Evolutionary conservation across 2,888 invertebrate genomes (phyloP).

Genomic region (Oligia fasciuncula): DNA sequence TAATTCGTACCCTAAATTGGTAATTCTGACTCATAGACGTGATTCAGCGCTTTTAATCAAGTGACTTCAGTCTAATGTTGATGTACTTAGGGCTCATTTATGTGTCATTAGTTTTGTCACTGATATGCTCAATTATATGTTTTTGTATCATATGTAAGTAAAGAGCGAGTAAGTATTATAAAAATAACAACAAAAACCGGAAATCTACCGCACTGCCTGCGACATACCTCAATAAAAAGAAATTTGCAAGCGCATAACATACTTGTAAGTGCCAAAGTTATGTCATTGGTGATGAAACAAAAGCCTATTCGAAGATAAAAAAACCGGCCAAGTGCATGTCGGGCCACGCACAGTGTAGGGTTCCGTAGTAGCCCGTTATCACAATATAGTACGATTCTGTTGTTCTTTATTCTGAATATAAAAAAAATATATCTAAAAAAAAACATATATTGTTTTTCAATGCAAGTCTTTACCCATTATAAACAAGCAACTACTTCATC

Average conservation of each 20-base stretch:
- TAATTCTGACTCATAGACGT: conserved; percentile 46
- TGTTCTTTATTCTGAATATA: too few species aligned
- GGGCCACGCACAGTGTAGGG: too few species aligned
- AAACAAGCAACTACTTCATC: too few species aligned
- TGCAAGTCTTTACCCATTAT: too few species aligned
- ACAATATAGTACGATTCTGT: too few species aligned
- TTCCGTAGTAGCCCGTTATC: too few species aligned
- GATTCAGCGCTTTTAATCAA: conserved; percentile 37
- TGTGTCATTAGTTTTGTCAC: conserved; percentile 12
- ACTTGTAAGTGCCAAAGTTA: conserved; percentile 53
- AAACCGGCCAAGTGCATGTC: too few species aligned
- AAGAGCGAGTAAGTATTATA: background rate
- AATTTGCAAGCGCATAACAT: conserved; percentile 52
- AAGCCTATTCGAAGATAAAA: conserved; percentile 60
- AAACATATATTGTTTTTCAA: too few species aligned
- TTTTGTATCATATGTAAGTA: background rate
- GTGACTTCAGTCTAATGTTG: background rate
- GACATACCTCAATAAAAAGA: conserved; percentile 51
- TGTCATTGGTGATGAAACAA: conserved; percentile 63
- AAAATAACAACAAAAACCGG: conserved; percentile 26
- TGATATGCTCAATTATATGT: background rate
- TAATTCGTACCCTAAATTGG: conserved; percentile 42
- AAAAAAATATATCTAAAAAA: too few species aligned
- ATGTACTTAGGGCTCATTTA: conserved; percentile 16
- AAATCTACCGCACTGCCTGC: conserved; percentile 24